Evolutionary conservation across 2,888 invertebrate species (phyloP).

Genomic region (Cremastobaeus sp.): DNA sequence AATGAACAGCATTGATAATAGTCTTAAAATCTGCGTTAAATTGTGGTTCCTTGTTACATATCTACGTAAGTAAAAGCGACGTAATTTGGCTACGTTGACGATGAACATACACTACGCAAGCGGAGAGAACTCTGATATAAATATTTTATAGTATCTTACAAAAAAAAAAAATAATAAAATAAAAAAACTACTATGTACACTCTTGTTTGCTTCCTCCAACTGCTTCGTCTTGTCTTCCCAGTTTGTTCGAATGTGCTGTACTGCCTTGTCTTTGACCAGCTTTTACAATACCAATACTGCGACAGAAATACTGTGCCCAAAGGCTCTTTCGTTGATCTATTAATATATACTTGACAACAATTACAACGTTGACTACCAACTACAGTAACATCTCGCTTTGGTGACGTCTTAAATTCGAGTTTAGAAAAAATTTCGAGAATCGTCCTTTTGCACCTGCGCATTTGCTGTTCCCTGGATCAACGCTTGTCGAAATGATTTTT

Average conservation of each 20-base stretch:
- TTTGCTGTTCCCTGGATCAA: too few species aligned
- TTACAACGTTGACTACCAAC: conserved; percentile 32
- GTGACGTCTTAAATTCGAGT: too few species aligned
- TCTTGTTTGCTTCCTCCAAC: neutral
- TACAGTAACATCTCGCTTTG: conserved; percentile 19
- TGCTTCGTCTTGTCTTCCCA: neutral
- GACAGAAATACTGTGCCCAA: conserved; percentile 44
- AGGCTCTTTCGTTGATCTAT: conserved; percentile 23
- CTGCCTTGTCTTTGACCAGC: neutral
- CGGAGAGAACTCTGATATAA: conserved; percentile 36
- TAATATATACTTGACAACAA: conserved; percentile 20
- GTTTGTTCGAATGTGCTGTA: neutral
- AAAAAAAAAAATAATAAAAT: too few species aligned
- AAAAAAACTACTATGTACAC: conserved; percentile 37
- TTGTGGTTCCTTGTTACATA: conserved; percentile 5
- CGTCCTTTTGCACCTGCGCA: too few species aligned
- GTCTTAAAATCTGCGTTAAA: conserved; percentile 22
- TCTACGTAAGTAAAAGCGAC: conserved; percentile 52
- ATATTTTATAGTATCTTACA: conserved; percentile 31
- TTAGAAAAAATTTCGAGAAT: too few species aligned
- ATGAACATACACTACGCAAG: conserved; percentile 50
- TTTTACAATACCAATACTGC: conserved; percentile 27
- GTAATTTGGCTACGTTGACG: conserved; percentile 63
- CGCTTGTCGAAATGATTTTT: too few species aligned
- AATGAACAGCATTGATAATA: conserved; percentile 25